A percentile compares a stretch with the other conserved stretches of the same genome.
phyloP scores from a whole-genome alignment of 2,113 vertebrate species.

The Brachirus orientalis region DNA sequence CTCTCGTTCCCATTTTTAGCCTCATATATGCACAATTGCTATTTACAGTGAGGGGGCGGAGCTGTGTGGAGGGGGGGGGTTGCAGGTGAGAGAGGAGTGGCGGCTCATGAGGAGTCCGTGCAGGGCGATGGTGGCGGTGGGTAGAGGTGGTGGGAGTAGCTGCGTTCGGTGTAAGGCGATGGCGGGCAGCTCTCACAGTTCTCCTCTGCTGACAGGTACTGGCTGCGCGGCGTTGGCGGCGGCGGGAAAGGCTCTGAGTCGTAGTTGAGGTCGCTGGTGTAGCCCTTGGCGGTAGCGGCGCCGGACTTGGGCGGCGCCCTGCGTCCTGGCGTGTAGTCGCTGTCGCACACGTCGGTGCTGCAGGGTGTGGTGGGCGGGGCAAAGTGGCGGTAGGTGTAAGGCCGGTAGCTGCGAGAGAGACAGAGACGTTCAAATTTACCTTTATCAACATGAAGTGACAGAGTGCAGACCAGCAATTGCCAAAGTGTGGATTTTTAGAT shows the following conservation, averaged over 20 bases:
- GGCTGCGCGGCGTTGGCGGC: slow-evolving; percentile 94
- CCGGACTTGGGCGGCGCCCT: slow-evolving; percentile 75
- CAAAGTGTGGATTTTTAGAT: too few relatives aligned
- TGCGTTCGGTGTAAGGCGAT: slow-evolving; percentile 94
- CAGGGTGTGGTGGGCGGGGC: slow-evolving; percentile 97
- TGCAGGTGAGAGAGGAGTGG: slow-evolving; percentile 30
- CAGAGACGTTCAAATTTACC: neutral
- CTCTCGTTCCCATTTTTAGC: slow-evolving; percentile 80
- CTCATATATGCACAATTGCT: slow-evolving; percentile 81
- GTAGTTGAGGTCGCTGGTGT: slow-evolving; percentile 96
- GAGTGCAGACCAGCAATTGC: too few relatives aligned
- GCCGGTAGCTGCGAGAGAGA: neutral
- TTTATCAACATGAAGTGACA: neutral
- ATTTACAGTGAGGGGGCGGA: slow-evolving; percentile 84
- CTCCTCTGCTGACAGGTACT: slow-evolving; percentile 97
- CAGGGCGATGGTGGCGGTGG: slow-evolving; percentile 95
- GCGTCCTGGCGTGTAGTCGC: slow-evolving; percentile 94
- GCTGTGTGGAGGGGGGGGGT: slow-evolving; percentile 63
- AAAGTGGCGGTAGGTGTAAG: slow-evolving; percentile 95
- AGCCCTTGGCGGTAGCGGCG: slow-evolving; percentile 85
- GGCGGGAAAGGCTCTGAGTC: slow-evolving; percentile 97
- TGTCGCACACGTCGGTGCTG: slow-evolving; percentile 97
- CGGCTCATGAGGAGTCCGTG: slow-evolving; percentile 95
- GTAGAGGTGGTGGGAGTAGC: slow-evolving; percentile 97
- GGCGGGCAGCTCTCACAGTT: slow-evolving; percentile 98